Evolutionary conservation across 1,140 invertebrate species (phyloP).

Genomic region (Drosophila ironensis): DNA sequence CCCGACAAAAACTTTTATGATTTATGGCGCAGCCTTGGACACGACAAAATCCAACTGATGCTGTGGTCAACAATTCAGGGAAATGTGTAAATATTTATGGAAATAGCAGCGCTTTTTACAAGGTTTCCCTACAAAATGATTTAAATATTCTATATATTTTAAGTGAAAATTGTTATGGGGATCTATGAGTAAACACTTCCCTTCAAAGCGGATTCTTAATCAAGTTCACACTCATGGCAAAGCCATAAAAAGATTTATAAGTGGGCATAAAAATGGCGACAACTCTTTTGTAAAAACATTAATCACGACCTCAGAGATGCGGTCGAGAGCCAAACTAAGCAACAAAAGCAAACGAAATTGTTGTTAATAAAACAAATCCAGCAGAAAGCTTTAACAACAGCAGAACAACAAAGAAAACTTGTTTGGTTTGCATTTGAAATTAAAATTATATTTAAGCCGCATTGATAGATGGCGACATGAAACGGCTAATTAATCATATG

Average conservation of each 20-base stretch:
- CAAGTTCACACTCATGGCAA: constrained; percentile 57
- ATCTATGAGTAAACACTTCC: constrained; percentile 24
- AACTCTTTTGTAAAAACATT: constrained; percentile 72
- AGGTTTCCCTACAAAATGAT: too few species aligned
- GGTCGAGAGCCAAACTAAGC: constrained; percentile 21
- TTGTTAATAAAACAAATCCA: constrained; percentile 44
- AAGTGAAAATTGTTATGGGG: too few species aligned
- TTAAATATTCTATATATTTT: not conserved
- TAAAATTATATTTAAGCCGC: constrained; percentile 54
- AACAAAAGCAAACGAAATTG: constrained; percentile 50
- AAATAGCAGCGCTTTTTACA: not conserved
- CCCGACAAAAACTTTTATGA: constrained; percentile 48
- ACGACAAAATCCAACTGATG: constrained; percentile 5
- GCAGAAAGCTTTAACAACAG: constrained; percentile 16
- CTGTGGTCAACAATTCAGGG: constrained; percentile 3
- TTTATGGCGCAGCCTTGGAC: constrained; percentile 30
- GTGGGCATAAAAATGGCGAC: constrained; percentile 57
- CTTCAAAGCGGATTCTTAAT: constrained; percentile 36
- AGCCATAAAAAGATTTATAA: constrained; percentile 57
- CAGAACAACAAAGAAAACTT: constrained; percentile 51
- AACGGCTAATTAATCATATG: constrained; percentile 75
- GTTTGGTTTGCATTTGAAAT: constrained; percentile 65
- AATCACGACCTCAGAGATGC: constrained; percentile 43
- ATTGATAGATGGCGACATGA: constrained; percentile 68
- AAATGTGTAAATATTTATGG: not conserved